Conservation (phyloP, 2,113 vertebrate species). For the Puma concolor region DNA sequence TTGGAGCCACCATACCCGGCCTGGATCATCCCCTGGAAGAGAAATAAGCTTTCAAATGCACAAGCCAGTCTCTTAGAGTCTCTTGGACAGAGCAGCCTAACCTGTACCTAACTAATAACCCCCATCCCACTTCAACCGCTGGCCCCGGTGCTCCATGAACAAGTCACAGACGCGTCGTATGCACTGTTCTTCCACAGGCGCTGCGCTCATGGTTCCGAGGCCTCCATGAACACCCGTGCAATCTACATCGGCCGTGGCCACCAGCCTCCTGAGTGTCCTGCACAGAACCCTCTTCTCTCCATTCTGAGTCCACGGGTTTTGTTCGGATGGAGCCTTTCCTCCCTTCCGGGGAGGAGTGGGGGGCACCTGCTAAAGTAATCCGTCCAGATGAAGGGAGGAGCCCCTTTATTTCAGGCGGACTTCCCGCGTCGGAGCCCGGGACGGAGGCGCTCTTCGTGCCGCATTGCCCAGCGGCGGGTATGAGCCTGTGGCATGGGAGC, state of each 20-base stretch:
- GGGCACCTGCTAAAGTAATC: background rate
- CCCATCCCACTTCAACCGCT: too few relatives aligned
- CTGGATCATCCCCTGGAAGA: background rate
- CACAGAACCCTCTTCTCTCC: background rate
- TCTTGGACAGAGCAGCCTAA: background rate
- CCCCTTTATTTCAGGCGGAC: background rate
- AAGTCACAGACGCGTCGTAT: background rate
- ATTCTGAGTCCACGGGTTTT: too few relatives aligned
- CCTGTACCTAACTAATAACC: background rate
- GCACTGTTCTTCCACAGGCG: background rate
- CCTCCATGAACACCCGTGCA: background rate
- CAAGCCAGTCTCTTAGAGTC: background rate
- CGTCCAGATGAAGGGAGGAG: background rate
- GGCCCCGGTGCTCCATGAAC: background rate
- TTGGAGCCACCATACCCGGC: accelerated
- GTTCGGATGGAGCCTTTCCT: background rate
- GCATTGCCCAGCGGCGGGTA: background rate
- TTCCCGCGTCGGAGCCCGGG: background rate
- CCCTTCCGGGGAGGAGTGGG: background rate
- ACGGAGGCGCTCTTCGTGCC: background rate
- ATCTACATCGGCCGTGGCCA: background rate
- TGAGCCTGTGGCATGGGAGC: background rate
- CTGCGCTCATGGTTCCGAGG: background rate
- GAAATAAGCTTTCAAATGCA: background rate
- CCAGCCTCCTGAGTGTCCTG: background rate